These are phyloP conservation scores for Scaptomyza polygonia DNA, from an alignment of 2,888 invertebrate species.

Conservation along the genomic window DNA sequence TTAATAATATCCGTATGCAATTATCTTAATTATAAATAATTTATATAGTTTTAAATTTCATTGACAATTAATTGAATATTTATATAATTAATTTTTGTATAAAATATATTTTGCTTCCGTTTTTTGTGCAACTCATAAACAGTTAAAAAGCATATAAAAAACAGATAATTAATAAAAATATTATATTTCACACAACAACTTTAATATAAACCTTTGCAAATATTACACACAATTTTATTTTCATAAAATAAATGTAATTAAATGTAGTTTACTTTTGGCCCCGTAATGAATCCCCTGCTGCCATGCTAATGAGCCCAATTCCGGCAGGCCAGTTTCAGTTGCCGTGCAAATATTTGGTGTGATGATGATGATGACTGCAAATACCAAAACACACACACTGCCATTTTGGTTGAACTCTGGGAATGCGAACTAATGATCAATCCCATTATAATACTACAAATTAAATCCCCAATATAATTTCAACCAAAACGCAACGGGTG, in stretches of 20 bases:
- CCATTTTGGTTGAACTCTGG: not conserved
- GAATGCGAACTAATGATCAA: conserved; percentile 62
- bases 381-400: not conserved
- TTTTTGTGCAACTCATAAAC: too few relatives aligned
- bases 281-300: not conserved
- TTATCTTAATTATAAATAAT: not conserved
- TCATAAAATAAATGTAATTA: too few relatives aligned
- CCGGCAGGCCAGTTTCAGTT: not conserved
- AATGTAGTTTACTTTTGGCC: not conserved
- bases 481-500: conserved; percentile 36
- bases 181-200: not conserved
- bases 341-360: conserved; percentile 28
- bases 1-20: not conserved
- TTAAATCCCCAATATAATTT: conserved; percentile 70
- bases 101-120: too few relatives aligned
- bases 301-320: conserved; percentile 17
- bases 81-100: not conserved
- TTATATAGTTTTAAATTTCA: not conserved
- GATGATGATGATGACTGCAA: conserved; percentile 10
- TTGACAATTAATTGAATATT: not conserved
- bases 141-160: too few relatives aligned
- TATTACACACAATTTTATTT: too few relatives aligned
- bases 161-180: too few relatives aligned
- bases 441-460: conserved; percentile 59
- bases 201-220: not conserved